These are phyloP conservation scores for Megaleporinus macrocephalus DNA, from an alignment of 2,113 vertebrate species.

Conservation along the genomic window DNA sequence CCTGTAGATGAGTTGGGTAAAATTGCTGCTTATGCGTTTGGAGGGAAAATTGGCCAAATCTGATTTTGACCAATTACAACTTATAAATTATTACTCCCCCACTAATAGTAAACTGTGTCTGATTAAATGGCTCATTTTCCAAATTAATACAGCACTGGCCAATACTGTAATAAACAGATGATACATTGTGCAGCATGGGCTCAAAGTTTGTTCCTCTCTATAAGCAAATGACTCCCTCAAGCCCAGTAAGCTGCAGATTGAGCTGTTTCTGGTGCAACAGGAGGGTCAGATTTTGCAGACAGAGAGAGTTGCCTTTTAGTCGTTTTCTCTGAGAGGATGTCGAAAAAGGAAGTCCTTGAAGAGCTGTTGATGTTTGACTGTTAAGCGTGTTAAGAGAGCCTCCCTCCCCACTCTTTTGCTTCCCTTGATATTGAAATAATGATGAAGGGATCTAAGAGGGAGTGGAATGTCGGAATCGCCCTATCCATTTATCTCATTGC, in stretches of 20 bases:
- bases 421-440: slow-evolving; percentile 14
- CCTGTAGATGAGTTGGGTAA: too few relatives aligned
- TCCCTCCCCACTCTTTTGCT: not conserved
- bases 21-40: too few relatives aligned
- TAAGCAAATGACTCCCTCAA: not conserved
- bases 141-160: too few relatives aligned
- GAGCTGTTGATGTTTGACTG: slow-evolving; percentile 23
- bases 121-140: not conserved
- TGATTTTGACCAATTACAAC: too few relatives aligned
- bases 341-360: slow-evolving; percentile 31
- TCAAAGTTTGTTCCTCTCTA: not conserved
- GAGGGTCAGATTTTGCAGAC: not conserved
- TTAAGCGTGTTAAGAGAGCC: slow-evolving; percentile 14
- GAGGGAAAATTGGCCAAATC: too few relatives aligned
- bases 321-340: slow-evolving; percentile 23
- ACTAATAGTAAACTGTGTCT: too few relatives aligned
- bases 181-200: not conserved
- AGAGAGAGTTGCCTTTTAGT: not conserved
- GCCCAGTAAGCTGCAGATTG: not conserved
- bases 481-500: slow-evolving; percentile 30
- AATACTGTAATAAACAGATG: not conserved
- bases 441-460: not conserved
- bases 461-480: slow-evolving; percentile 24
- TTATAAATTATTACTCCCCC: too few relatives aligned
- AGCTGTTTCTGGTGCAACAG: not conserved